Percentiles rank a stretch among this genome's conserved stretches.
phyloP scores from a whole-genome alignment of 2,888 invertebrate genomes.

The Trichogramma evanescens region DNA sequence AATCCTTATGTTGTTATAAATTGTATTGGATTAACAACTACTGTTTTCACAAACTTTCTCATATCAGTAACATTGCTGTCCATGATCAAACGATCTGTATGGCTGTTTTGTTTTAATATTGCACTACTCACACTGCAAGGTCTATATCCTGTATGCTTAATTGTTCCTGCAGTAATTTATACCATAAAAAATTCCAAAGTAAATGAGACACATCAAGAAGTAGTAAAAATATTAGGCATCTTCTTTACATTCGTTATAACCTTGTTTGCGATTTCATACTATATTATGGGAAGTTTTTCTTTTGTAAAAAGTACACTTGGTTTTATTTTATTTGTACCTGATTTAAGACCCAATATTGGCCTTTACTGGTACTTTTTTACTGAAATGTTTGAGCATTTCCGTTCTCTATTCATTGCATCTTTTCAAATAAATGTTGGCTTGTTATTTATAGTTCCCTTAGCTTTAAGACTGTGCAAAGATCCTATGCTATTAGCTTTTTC shows the following conservation, averaged over 20 bases:
- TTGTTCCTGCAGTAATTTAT: constrained; percentile 74
- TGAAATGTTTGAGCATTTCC: constrained; percentile 99
- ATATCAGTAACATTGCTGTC: constrained; percentile 65
- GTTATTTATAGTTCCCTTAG: constrained; percentile 83
- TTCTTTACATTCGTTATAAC: constrained; percentile 53
- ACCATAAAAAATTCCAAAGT: constrained; percentile 54
- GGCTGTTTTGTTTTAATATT: constrained; percentile 61
- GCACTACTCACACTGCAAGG: constrained; percentile 77
- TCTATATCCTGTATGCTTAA: constrained; percentile 72
- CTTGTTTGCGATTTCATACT: constrained; percentile 58
- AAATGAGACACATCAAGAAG: constrained; percentile 50
- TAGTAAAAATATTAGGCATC: constrained; percentile 50
- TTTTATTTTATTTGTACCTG: constrained; percentile 80
- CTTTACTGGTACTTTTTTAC: constrained; percentile 99
- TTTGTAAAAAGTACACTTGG: constrained; percentile 43
- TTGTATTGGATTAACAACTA: constrained; percentile 84
- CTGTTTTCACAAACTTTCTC: constrained; percentile 81
- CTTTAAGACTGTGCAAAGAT: constrained; percentile 69
- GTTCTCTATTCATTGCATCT: constrained; percentile 87
- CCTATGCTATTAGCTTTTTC: constrained; percentile 75
- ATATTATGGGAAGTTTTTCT: constrained; percentile 56
- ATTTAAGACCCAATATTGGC: constrained; percentile 93
- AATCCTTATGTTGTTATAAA: constrained; percentile 83
- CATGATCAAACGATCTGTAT: constrained; percentile 59
- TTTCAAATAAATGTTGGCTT: constrained; percentile 94